A percentile compares a stretch with the other conserved stretches of the same genome.
Conservation (phyloP, 2,797 vertebrate species). For the Denticeps clupeoides region DNA sequence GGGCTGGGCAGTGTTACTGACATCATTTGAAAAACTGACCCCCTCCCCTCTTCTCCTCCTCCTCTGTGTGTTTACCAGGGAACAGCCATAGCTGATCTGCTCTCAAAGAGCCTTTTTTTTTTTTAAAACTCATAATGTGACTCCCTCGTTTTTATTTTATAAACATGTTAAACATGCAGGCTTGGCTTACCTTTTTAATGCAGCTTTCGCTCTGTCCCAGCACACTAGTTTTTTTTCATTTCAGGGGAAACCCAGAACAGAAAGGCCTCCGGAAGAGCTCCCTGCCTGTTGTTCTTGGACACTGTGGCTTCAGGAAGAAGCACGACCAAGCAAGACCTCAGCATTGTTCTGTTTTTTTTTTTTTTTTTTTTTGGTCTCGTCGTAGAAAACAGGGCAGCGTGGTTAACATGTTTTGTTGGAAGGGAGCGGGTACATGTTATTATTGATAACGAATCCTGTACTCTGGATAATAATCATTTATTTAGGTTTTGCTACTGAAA, state of each 20-base stretch:
- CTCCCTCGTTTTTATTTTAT: slow-evolving; percentile 15
- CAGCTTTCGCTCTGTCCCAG: slow-evolving; percentile 7
- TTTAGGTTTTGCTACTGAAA: too few relatives aligned
- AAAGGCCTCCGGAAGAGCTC: slow-evolving; percentile 34
- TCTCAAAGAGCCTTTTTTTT: slow-evolving; percentile 64
- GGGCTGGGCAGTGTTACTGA: slow-evolving; percentile 24
- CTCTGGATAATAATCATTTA: too few relatives aligned
- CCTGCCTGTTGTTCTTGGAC: slow-evolving; percentile 29
- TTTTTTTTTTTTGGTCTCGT: slow-evolving; percentile 22
- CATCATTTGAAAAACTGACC: slow-evolving; percentile 49
- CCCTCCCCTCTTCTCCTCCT: slow-evolving; percentile 12
- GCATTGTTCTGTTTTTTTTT: slow-evolving; percentile 10
- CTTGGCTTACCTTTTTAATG: slow-evolving; percentile 44
- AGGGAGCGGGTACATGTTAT: too few relatives aligned
- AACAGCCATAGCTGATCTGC: slow-evolving; percentile 56
- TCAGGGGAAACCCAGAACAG: slow-evolving; percentile 15
- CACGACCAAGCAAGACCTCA: neutral
- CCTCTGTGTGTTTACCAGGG: slow-evolving; percentile 47
- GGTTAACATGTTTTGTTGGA: too few relatives aligned
- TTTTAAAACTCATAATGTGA: slow-evolving; percentile 50
- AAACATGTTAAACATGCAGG: slow-evolving; percentile 54
- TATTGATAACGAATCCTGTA: too few relatives aligned
- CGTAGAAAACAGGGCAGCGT: slow-evolving; percentile 19
- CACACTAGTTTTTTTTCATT: neutral
- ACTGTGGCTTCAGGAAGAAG: slow-evolving; percentile 5